Conservation (phyloP, 2,797 vertebrate species). For the Melanotaenia nigrans region DNA sequence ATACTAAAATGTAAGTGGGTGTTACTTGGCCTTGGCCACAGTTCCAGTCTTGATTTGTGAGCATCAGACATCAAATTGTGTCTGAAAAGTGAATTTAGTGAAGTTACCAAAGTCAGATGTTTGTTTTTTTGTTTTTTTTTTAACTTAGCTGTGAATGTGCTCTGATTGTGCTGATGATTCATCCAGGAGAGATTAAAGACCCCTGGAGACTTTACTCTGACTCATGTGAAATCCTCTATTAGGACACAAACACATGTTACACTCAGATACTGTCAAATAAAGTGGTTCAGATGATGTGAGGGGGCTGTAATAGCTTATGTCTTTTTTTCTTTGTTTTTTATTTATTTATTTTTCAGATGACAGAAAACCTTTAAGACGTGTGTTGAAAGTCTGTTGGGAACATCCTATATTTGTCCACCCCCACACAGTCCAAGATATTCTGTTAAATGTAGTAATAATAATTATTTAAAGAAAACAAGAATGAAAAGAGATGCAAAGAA, state of each 20-base stretch:
- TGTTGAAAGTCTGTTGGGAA: slow-evolving; percentile 5
- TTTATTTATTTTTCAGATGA: not conserved
- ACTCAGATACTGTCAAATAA: not conserved
- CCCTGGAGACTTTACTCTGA: not conserved
- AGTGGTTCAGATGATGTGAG: not conserved
- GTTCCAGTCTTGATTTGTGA: not conserved
- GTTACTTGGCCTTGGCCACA: not conserved
- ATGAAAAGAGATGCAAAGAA: not conserved
- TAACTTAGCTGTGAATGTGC: not conserved
- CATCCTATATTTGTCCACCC: slow-evolving; percentile 1
- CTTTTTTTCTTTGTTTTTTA: not conserved
- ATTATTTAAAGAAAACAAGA: not conserved
- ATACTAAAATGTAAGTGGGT: not conserved
- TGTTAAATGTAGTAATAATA: slow-evolving; percentile 9
- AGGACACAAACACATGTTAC: not conserved
- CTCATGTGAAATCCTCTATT: not conserved
- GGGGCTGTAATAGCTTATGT: not conserved
- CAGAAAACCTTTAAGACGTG: not conserved
- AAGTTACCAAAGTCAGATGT: not conserved
- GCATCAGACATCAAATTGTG: not conserved
- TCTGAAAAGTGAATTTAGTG: not conserved
- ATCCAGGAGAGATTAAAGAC: not conserved
- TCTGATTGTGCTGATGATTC: not conserved
- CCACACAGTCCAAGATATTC: not conserved
- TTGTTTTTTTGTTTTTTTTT: not conserved